Conservation (phyloP, 2,797 vertebrate genomes). For the Limnodromus scolopaceus region DNA sequence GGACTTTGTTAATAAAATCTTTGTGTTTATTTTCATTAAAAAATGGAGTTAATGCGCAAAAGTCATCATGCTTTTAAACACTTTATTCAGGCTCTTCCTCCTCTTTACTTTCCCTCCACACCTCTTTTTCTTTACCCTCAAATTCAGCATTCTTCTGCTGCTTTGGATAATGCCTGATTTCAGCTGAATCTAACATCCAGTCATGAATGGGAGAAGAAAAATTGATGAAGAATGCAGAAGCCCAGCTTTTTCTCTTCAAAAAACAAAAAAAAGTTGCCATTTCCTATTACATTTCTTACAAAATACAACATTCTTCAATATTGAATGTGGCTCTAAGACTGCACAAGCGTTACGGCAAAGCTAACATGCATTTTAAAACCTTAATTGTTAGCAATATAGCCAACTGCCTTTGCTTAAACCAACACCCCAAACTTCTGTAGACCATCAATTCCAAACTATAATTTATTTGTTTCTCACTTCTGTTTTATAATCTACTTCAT, state of each 20-base stretch:
- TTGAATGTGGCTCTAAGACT: accelerated
- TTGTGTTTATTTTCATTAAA: neutral
- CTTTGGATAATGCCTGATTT: neutral
- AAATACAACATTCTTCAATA: neutral
- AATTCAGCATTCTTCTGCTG: neutral
- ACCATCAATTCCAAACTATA: neutral
- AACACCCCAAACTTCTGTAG: neutral
- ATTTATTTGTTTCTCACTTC: neutral
- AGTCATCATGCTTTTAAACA: neutral
- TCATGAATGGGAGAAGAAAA: neutral
- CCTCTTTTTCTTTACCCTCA: neutral
- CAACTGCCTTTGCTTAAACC: neutral
- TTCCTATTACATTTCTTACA: neutral
- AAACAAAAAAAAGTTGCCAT: neutral
- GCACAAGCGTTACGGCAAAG: neutral
- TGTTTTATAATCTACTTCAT: neutral
- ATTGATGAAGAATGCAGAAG: neutral
- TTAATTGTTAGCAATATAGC: neutral
- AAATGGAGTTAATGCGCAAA: neutral
- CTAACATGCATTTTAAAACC: neutral
- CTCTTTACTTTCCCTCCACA: neutral
- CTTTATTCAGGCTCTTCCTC: neutral
- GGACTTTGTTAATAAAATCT: neutral
- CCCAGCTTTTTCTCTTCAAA: neutral
- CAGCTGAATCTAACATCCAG: neutral